These are phyloP conservation scores for Heterocephalus glaber DNA, from an alignment of 2,113 vertebrate genomes.

Conservation along the genomic window DNA sequence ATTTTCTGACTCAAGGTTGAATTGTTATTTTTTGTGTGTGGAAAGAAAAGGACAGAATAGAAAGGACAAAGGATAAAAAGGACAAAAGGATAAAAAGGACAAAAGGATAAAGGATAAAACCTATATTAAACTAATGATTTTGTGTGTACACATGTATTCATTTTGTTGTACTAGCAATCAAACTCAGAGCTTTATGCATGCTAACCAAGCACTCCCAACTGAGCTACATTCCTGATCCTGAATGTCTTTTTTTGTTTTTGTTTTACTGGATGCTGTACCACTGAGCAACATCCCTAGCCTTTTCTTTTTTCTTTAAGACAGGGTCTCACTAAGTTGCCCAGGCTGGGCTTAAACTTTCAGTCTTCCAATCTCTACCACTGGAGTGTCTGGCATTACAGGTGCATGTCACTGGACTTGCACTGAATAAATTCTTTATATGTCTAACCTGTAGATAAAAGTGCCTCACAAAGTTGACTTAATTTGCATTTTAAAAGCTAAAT, in stretches of 20 bases:
- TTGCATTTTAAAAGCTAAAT: constrained; percentile 32
- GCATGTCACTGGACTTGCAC: neutral
- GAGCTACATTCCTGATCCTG: neutral
- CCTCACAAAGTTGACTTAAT: neutral
- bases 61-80: no score
- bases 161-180: neutral
- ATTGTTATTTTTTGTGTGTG: no score
- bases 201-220: neutral
- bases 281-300: neutral
- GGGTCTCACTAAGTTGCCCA: neutral
- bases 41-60: no score
- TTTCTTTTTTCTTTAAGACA: neutral
- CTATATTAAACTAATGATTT: neutral
- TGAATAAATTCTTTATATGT: neutral
- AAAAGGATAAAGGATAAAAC: neutral
- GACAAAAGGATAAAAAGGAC: no score
- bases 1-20: neutral
- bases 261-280: neutral
- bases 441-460: neutral
- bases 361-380: neutral
- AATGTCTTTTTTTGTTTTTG: neutral
- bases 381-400: neutral
- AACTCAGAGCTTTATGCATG: neutral
- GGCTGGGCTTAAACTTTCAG: neutral
- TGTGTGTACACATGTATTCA: neutral